Percentiles rank a stretch among this genome's conserved stretches.
Conservation (phyloP, 1,140 invertebrate species). For the Caerostris extrusa region DNA sequence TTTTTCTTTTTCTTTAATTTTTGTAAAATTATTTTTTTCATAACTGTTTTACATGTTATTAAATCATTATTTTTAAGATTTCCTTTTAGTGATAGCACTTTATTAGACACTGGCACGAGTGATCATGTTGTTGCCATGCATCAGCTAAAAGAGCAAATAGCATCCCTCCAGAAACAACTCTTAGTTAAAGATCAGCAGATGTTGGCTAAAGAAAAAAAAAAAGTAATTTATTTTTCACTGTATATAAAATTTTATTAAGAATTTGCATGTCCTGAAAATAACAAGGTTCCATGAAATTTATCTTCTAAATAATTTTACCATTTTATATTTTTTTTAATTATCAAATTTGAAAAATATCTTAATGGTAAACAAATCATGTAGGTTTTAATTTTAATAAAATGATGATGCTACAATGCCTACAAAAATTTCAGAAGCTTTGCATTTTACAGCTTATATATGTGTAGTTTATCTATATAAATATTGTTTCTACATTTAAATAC, state of each 20-base stretch:
- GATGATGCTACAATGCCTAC: too few species aligned
- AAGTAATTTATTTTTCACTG: too few species aligned
- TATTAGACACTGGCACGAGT: constrained; percentile 90
- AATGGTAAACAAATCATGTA: too few species aligned
- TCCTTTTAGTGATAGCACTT: constrained; percentile 77
- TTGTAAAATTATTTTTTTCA: background rate
- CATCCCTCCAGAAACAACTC: constrained; percentile 94
- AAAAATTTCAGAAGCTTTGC: too few species aligned
- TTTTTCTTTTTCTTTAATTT: background rate
- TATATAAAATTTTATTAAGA: too few species aligned
- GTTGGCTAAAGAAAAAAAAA: constrained; percentile 94
- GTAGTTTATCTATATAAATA: too few species aligned
- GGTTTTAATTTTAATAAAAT: too few species aligned
- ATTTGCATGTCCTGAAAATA: too few species aligned
- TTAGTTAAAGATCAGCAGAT: constrained; percentile 92
- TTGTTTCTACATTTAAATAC: too few species aligned
- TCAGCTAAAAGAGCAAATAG: constrained; percentile 96
- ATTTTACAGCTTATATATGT: too few species aligned
- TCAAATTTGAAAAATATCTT: too few species aligned
- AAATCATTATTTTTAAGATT: background rate
- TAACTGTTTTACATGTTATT: background rate
- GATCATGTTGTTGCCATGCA: constrained; percentile 97
- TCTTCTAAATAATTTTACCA: background rate
- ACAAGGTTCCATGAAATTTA: too few species aligned
- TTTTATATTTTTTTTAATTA: background rate